Conservation (phyloP, 2,113 vertebrate species). For the Prionailurus viverrinus region DNA sequence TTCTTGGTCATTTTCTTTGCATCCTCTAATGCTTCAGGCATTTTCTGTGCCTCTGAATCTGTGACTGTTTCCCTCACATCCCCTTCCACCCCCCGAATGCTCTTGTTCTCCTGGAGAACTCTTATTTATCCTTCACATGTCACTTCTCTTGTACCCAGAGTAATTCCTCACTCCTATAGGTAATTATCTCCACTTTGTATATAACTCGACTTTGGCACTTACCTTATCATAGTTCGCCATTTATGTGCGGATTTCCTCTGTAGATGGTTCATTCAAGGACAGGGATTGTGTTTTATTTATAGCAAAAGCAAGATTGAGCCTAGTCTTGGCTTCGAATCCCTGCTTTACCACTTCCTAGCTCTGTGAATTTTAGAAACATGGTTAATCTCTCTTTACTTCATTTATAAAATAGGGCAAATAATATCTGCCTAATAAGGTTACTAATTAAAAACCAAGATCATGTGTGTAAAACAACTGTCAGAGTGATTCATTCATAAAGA, state of each 20-base stretch:
- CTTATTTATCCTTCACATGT: not conserved
- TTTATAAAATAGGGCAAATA: not conserved
- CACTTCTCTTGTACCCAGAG: not conserved
- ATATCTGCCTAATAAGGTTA: not conserved
- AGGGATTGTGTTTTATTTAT: not conserved
- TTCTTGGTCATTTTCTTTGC: not conserved
- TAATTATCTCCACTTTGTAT: not conserved
- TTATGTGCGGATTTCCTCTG: not conserved
- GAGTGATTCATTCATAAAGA: not conserved
- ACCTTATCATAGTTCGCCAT: not conserved
- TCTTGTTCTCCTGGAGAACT: not conserved
- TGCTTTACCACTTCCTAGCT: not conserved
- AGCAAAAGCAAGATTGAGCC: not conserved
- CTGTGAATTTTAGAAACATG: not conserved
- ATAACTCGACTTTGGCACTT: not conserved
- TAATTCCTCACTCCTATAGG: not conserved
- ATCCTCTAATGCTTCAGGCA: not conserved
- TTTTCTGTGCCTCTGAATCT: not conserved
- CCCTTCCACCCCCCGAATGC: accelerated
- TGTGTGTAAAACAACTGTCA: not conserved
- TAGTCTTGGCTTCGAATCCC: not conserved
- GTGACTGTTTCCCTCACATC: not conserved
- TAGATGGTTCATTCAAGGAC: not conserved
- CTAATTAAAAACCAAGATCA: not conserved
- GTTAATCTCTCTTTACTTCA: not conserved